These are phyloP conservation scores for Cliona cf. orientalis DNA, from an alignment of 37 sponge, comb jelly and placozoan species.

Conservation along the genomic window DNA sequence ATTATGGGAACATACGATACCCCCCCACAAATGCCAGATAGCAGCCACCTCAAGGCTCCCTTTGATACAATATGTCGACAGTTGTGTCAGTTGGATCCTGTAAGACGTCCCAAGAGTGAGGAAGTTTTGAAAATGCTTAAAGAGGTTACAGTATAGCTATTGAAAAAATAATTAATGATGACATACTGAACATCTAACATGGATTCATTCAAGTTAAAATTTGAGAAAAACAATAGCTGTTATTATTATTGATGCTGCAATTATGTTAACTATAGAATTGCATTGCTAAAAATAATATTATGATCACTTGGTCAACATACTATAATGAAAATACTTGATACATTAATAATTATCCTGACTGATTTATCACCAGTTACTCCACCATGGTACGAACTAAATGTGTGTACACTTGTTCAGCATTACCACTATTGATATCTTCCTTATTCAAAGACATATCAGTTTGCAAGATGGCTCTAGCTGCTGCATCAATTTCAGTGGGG, in stretches of 20 bases:
- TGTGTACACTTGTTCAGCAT: neutral
- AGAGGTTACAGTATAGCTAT: neutral
- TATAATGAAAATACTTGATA: neutral
- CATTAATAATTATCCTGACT: neutral
- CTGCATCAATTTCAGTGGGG: constrained; percentile 30
- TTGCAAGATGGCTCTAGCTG: constrained; percentile 16
- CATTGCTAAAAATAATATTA: too few relatives aligned
- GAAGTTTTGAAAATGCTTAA: neutral
- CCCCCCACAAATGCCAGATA: neutral
- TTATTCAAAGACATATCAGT: neutral
- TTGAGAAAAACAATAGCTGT: too few relatives aligned
- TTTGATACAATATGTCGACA: neutral
- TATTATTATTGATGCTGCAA: too few relatives aligned
- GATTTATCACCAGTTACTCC: too few relatives aligned
- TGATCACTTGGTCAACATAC: too few relatives aligned
- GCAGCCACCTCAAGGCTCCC: neutral
- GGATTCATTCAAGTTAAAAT: too few relatives aligned
- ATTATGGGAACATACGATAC: constrained; percentile 18
- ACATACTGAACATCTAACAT: too few relatives aligned
- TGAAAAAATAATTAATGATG: too few relatives aligned
- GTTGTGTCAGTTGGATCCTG: constrained; percentile 7
- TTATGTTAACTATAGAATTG: too few relatives aligned
- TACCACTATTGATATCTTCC: constrained; percentile 3
- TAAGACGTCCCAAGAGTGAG: neutral
- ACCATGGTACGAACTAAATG: neutral